A percentile compares a stretch with the other conserved stretches of the same genome.
Evolutionary conservation across 2,888 invertebrate genomes (phyloP).

Genomic region (Diarsia brunnea): DNA sequence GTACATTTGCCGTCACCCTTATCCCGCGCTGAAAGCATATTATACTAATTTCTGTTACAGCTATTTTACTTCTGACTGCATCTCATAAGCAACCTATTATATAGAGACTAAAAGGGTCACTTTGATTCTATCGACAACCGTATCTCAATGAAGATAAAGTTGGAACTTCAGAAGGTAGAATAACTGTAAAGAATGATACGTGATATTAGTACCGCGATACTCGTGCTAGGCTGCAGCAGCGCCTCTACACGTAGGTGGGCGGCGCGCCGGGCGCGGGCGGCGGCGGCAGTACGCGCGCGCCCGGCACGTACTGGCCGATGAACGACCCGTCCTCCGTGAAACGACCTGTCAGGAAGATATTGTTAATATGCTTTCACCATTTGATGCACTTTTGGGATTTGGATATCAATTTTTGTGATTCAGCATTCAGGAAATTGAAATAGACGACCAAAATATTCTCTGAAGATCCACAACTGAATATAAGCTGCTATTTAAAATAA

Average conservation of each 20-base stretch:
- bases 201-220: not conserved
- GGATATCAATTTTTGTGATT: not conserved
- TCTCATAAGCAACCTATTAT: too few species aligned
- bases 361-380: not conserved
- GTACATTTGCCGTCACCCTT: not conserved
- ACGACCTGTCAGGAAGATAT: conserved; percentile 91
- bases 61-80: not conserved
- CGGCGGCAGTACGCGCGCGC: conserved; percentile 92
- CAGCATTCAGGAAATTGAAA: not conserved
- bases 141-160: not conserved
- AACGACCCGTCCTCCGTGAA: conserved; percentile 99
- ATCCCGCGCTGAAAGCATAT: conserved; percentile 13
- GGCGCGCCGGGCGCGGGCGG: conserved; percentile 77
- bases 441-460: not conserved
- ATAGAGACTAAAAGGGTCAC: not conserved
- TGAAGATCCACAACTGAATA: not conserved
- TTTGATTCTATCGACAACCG: not conserved
- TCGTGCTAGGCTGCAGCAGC: not conserved
- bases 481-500: not conserved
- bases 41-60: not conserved
- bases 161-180: not conserved
- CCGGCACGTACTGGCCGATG: conserved; percentile 98
- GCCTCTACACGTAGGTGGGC: conserved; percentile 79
- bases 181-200: not conserved
- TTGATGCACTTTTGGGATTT: not conserved